Conservation (phyloP, 2,797 vertebrate species). For the Lateolabrax maculatus region DNA sequence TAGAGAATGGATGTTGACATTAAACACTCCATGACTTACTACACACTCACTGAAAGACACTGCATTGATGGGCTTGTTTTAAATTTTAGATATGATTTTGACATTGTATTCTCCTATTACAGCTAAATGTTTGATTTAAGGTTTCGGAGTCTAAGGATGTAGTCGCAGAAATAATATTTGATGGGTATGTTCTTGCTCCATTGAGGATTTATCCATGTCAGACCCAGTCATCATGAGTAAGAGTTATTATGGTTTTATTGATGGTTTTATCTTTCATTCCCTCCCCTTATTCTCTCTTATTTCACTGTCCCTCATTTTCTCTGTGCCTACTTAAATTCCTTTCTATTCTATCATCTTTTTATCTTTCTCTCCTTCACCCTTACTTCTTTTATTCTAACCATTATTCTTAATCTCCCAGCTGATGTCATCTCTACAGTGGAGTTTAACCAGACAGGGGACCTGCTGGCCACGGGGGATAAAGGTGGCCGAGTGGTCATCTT, state of each 20-base stretch:
- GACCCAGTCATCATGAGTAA: not conserved
- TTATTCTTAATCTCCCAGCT: constrained; percentile 81
- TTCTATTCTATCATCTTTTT: not conserved
- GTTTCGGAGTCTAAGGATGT: not conserved
- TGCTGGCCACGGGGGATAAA: constrained; percentile 98
- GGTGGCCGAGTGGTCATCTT: constrained; percentile 99
- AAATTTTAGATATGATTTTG: constrained; percentile 6
- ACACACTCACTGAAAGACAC: not conserved
- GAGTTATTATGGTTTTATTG: constrained; percentile 11
- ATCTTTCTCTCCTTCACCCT: constrained; percentile 6
- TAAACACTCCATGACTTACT: constrained; percentile 23
- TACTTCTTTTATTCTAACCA: not conserved
- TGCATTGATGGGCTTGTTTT: constrained; percentile 10
- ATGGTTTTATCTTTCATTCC: constrained; percentile 3
- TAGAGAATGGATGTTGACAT: constrained; percentile 10
- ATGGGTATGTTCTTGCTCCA: not conserved
- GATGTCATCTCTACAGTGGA: constrained; percentile 99
- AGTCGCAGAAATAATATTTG: not conserved
- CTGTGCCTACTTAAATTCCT: not conserved
- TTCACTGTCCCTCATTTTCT: constrained; percentile 8
- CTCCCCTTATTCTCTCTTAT: not conserved
- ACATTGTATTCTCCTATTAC: not conserved
- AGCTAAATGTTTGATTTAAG: constrained; percentile 16
- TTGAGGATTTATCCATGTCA: not conserved
- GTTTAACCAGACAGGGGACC: constrained; percentile 98